Base-by-base conservation (phyloP, 1,140 invertebrate species). In the Parasteatoda tepidariorum region DNA sequence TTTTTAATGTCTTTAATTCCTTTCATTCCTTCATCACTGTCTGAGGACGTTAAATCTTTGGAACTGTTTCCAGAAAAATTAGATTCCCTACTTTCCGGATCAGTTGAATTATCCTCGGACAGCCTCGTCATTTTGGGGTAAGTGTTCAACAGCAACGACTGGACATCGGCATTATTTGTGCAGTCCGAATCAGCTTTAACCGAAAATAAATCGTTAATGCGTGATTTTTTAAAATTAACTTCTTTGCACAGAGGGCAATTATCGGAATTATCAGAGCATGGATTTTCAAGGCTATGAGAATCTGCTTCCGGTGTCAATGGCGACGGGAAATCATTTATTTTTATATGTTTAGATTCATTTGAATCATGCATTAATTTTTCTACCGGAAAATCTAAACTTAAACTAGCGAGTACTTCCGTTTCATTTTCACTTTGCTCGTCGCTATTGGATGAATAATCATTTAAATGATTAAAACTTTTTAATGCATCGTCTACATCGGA, bases 261-360 rank as follows among this genome's bases (percentile, higher is more conserved):
- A 24, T 82, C 78, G 26, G 78, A 82, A n/a, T 70, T 82, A 24
- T 82, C 78, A 22, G 78, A 82, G 28, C 78, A 82, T 4, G 41
- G 38, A 28, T 79, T 79, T 34, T 79, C 75, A 30, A 31, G 73
- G n/a, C 73, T 75, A 9, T n/a, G 24, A 2, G 57, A 6, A 15
- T 26, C 57, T n/a, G 57, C 57, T 26, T 59, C 57, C 1, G 57
- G n/a, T n/a, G 5, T n/a, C 9, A 26, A 6, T 3, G n/a, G 2
- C 24, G 57, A 18, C 1, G 38, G 18, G 18, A 18, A 13, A 48
- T 13, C 38, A 18, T 48, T 48, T 13, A 48, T 13, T 48, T 48
- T 48, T 13, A 13, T 18, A 48, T 48, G 1, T 18, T 2, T 48
- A 9, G 18, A n/a, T n/a, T n/a, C n/a, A n/a, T n/a, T n/a, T n/a